Evolutionary conservation across 2,888 invertebrate genomes (phyloP), one percentile per base, ranked within the genome.

Genomic region (Dolichopus griseipennis): DNA sequence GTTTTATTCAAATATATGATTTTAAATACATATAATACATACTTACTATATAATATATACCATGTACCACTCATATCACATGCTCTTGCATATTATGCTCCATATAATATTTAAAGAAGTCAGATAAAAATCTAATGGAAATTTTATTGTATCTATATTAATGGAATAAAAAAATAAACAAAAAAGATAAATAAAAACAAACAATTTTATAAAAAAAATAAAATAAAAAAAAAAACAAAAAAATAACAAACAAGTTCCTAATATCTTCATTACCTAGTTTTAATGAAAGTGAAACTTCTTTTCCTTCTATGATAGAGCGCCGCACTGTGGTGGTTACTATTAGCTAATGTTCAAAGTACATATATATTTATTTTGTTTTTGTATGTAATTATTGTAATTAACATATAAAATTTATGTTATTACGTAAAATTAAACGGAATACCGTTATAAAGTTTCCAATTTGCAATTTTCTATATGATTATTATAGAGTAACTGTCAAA

Each of bases 251-350:
- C 63, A 63, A 63, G 63, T 63, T 63, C 63, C 63, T 63, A 63
- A 63, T 63, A 27, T 63, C 63, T 63, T 63, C 72, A 69, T 70
- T 72, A 70, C 71, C 71, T 69, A 71, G 68, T 67, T 72, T 63
- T 65, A 72, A 70, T 71, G 71, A 72, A 72, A 72, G 72, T 71
- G 70, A 72, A 72, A 71, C 69, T 70, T 68, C 43, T 69, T 70
- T 70, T 71, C 66, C 70, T 66, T 68, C 72, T 67, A n/a, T n/a
- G 71, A 71, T 72, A 52, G 18, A 52, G 52, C 52, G 52, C 52
- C 52, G 52, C 52, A 18, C 18, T 52, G n/a, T 21, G 61, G 21
- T 21, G 21, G 20, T 21, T 21, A n/a, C n/a, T n/a, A 61, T 61
- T 21, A 61, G 21, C 20, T 61, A 61, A 61, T 21, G 12, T 61